Base-by-base conservation (phyloP, 2,797 vertebrate genomes). In the Remorina albescens region DNA sequence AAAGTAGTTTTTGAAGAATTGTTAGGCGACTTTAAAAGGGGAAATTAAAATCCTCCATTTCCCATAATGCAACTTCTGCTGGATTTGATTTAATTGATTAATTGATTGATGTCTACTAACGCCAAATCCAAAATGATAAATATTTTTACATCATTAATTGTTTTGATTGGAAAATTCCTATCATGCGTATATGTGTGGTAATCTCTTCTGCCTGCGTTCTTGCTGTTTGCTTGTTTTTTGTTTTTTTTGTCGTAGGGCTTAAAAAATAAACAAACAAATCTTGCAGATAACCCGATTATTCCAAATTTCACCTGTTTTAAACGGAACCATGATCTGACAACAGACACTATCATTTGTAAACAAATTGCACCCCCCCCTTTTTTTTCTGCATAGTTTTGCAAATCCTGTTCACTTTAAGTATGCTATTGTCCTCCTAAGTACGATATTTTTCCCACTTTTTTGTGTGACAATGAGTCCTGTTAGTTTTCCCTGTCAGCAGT, bases 381-480 rank as follows among this genome's bases (percentile, higher is more conserved):
- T 76, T 60, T 53, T 66, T 65, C 61, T 42, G 6, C 19, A 50
- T 62, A 32, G 41, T 76, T 54, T 49, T 4, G 12, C 37, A 70
- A 51, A 8, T 50, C 53, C 41, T 63, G 41, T 77, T 83, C 68
- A 66, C 26, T 30, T 15, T 60, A 56, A 65, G 54, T 55, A 50
- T 59, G 50, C 53, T 41, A 12, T 37, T 8, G n/a, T n/a, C 47
- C 53, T n/a, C 54, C 47, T 65, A 26, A n/a, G 47, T 36, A 60
- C 64, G 66, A 67, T 54, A 60, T 75, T 75, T 70, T 0, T 59
- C 49, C 47, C 42, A 51, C 69, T 74, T 74, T 74, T 80, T 63
- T 67, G 49, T 56, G 34, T 71, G 58, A 60, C 62, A 51, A 49
- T 41, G 2, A 46, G 46, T 65, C 42, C 71, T 21, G 76, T 69